Evolutionary conservation across 2,797 vertebrate genomes (phyloP).

Genomic region (Botia almorhae): DNA sequence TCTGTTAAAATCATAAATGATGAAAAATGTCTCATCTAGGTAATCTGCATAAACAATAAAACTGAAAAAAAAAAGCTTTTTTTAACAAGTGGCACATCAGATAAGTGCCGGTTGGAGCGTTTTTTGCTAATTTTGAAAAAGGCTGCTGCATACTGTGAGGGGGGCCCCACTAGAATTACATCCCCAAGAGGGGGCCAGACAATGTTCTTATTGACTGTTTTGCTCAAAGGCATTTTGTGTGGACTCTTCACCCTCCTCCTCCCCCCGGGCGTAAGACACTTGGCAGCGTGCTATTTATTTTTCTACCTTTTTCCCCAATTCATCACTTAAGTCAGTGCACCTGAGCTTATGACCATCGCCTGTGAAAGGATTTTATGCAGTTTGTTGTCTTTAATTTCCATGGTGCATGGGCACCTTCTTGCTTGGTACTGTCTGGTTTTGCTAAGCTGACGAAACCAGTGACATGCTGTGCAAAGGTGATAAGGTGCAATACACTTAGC

Average conservation of each 20-base stretch:
- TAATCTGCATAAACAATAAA: slow-evolving; percentile 13
- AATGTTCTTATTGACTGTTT: slow-evolving; percentile 63
- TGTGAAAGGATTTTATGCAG: slow-evolving; percentile 65
- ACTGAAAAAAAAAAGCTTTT: background rate
- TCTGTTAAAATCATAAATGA: slow-evolving; percentile 14
- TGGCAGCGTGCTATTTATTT: slow-evolving; percentile 58
- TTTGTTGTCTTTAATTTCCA: slow-evolving; percentile 64
- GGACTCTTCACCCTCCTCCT: slow-evolving; percentile 38
- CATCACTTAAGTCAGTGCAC: slow-evolving; percentile 54
- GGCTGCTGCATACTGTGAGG: slow-evolving; percentile 52
- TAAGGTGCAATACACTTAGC: slow-evolving; percentile 50
- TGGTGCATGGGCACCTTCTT: slow-evolving; percentile 59
- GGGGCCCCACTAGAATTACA: slow-evolving; percentile 62
- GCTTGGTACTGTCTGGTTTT: slow-evolving; percentile 55
- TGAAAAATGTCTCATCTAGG: slow-evolving; percentile 1
- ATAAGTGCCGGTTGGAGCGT: slow-evolving; percentile 46
- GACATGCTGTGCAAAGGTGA: slow-evolving; percentile 54
- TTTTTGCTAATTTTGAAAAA: slow-evolving; percentile 50
- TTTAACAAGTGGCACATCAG: slow-evolving; percentile 29
- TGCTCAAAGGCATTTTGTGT: slow-evolving; percentile 62
- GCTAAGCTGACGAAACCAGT: slow-evolving; percentile 52
- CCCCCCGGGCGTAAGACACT: slow-evolving; percentile 54
- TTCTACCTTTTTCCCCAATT: slow-evolving; percentile 55
- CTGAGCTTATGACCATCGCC: slow-evolving; percentile 56
- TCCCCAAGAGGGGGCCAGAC: slow-evolving; percentile 60